phyloP scores from a whole-genome alignment of 2,797 vertebrate genomes.

The Meriones psammophilus region DNA sequence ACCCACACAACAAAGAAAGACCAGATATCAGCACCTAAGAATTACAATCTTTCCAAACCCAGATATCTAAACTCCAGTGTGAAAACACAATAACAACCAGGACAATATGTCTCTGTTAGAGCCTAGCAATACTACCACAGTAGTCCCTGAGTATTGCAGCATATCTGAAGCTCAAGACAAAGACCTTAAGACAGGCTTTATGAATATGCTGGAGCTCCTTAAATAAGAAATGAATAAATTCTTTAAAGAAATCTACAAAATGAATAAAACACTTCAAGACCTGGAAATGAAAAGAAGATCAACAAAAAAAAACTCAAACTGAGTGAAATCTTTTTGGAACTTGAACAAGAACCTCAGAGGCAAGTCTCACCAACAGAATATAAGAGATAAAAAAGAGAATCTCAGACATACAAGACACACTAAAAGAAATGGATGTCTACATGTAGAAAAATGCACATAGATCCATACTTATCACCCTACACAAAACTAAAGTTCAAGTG shows the following conservation, averaged over 20 bases:
- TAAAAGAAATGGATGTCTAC: too few species aligned
- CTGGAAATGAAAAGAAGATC: not conserved
- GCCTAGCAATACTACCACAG: not conserved
- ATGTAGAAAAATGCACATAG: too few species aligned
- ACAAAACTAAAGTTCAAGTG: too few species aligned
- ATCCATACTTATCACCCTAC: too few species aligned
- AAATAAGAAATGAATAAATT: not conserved
- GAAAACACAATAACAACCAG: not conserved
- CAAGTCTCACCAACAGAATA: not conserved
- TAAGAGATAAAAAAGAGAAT: not conserved
- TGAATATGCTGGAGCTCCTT: not conserved
- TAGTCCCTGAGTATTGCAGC: too few species aligned
- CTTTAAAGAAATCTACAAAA: not conserved
- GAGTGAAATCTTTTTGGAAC: not conserved
- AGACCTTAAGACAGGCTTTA: not conserved
- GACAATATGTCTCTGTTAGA: not conserved
- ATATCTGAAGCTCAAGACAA: not conserved
- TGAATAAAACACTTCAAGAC: not conserved
- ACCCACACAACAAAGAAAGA: not conserved
- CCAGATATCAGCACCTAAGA: not conserved
- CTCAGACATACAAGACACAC: too few species aligned
- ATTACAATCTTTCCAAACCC: not conserved
- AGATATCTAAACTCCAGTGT: not conserved
- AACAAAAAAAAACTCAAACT: not conserved
- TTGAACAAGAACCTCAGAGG: not conserved